A percentile compares a stretch with the other conserved stretches of the same genome.
Evolutionary conservation across 92 coral and sea anemone species (phyloP).

Genomic region (Muricea muricata): DNA sequence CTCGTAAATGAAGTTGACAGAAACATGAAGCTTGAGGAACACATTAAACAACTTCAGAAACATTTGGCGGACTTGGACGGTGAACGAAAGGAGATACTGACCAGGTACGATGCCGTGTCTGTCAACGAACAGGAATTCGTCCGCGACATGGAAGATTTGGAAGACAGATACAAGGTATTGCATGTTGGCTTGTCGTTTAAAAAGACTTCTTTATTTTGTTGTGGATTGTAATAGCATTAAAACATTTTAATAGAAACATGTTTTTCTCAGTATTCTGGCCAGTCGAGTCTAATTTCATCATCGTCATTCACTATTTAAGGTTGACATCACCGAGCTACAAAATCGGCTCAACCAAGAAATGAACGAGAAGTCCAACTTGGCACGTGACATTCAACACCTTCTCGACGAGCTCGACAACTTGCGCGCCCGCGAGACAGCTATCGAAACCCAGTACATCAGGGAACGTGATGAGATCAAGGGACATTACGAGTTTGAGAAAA

Average conservation of each 20-base stretch:
- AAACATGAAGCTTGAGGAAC: slow-evolving; percentile 53
- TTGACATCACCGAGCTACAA: slow-evolving; percentile 37
- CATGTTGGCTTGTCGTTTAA: too few relatives aligned
- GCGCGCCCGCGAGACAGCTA: slow-evolving; percentile 16
- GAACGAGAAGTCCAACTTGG: slow-evolving; percentile 30
- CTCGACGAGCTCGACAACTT: slow-evolving; percentile 37
- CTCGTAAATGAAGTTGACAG: slow-evolving; percentile 38
- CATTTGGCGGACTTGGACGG: slow-evolving; percentile 70
- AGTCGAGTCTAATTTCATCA: too few relatives aligned
- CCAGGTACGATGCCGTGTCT: slow-evolving; percentile 6
- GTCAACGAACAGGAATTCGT: slow-evolving; percentile 17
- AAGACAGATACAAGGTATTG: slow-evolving; percentile 20
- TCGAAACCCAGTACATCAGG: slow-evolving; percentile 29
- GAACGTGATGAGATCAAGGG: slow-evolving; percentile 45
- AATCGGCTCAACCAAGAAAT: slow-evolving; percentile 20
- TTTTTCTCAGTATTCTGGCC: too few relatives aligned
- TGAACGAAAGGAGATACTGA: slow-evolving; percentile 35
- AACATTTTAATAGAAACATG: too few relatives aligned
- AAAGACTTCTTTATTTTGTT: too few relatives aligned
- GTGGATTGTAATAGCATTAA: too few relatives aligned
- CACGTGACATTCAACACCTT: slow-evolving; percentile 14
- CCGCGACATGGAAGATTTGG: slow-evolving; percentile 27
- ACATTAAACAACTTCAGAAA: slow-evolving; percentile 81
- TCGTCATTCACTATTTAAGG: not conserved
- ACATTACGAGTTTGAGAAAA: slow-evolving; percentile 23